Evolutionary conservation across 2,888 invertebrate species (phyloP), one percentile per base, ranked within the genome.

Genomic region (Eristalis pertinax): DNA sequence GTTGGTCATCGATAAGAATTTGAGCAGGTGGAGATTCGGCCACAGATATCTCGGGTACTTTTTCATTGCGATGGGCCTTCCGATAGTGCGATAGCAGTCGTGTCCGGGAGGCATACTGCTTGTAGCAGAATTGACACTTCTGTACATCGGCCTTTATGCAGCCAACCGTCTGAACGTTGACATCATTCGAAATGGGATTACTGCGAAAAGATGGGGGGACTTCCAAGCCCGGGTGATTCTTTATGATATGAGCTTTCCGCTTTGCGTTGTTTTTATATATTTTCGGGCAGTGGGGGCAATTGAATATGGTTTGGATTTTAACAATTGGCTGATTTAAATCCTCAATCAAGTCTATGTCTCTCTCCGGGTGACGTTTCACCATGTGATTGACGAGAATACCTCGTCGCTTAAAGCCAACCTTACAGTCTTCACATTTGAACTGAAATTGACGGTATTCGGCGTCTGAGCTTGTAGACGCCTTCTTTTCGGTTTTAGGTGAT

Each of bases 361-460:
- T 94, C 75, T 95, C 94, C 32, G 96, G 95, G 94, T 97, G 96
- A 89, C 96, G 93, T 91, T 97, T 97, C 84, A 96, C 97, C 89
- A 97, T 93, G 92, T 98, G 98, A 93, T 98, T 98, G 3, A 97
- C 96, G 11, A 97, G 93, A 96, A 97, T 97, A 2, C 97, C 98
- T 88, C 97, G 95, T 75, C 97, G 94, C 94, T 98, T 96, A 91
- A 97, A 96, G 86, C 96, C 89, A 35, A 96, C 93, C 90, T 96
- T 92, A 15, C 97, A 97, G 68, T 94, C 94, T 89, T 96, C 95
- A 91, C 97, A 97, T 29, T 87, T 88, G 15, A 85, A 89, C 10
- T 87, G 86, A 43, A 73, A 87, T 26, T 83, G 84, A 0, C 41
- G 62, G 26, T 79, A 78, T 8, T 64, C 79, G n/a, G n/a, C n/a